Evolutionary conservation across 2,113 vertebrate species (phyloP).

Genomic region (Channa maculata): DNA sequence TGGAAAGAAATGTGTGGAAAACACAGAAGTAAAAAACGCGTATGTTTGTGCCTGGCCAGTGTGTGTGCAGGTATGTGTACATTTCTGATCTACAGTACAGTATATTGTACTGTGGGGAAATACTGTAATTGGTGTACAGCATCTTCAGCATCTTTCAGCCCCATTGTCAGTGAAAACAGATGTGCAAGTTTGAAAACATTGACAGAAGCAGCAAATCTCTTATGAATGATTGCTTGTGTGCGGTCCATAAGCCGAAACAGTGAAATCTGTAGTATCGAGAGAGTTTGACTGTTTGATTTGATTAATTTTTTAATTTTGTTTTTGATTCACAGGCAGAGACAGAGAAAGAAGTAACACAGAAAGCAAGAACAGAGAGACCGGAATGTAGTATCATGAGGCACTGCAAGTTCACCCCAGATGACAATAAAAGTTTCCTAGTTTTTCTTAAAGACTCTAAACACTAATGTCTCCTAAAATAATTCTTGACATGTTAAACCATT

Average conservation of each 20-base stretch:
- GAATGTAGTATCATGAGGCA: slow-evolving; percentile 28
- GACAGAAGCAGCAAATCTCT: slow-evolving; percentile 25
- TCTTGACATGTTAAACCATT: no score
- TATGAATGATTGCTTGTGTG: neutral
- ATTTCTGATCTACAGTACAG: neutral
- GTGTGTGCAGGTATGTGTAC: neutral
- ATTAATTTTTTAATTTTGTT: neutral
- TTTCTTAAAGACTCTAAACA: no score
- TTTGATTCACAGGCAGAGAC: slow-evolving; percentile 23
- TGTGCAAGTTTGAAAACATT: slow-evolving; percentile 31
- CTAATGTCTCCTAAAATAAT: no score
- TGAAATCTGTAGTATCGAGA: no score
- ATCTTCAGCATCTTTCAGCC: slow-evolving; percentile 7
- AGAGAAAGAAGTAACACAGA: neutral
- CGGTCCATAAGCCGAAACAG: neutral
- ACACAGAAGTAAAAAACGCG: neutral
- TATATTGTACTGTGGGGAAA: neutral
- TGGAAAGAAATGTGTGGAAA: slow-evolving; percentile 1
- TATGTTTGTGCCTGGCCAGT: neutral
- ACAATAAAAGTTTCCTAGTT: slow-evolving; percentile 3
- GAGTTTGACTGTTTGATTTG: no score
- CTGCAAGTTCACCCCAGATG: slow-evolving; percentile 39
- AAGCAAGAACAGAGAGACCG: neutral
- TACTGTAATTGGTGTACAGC: neutral
- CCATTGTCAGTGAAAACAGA: slow-evolving; percentile 22